A percentile compares a stretch with the other conserved stretches of the same genome.
These are phyloP conservation scores for Furnarius figulus DNA, from an alignment of 2,113 vertebrate species.

Conservation along the genomic window DNA sequence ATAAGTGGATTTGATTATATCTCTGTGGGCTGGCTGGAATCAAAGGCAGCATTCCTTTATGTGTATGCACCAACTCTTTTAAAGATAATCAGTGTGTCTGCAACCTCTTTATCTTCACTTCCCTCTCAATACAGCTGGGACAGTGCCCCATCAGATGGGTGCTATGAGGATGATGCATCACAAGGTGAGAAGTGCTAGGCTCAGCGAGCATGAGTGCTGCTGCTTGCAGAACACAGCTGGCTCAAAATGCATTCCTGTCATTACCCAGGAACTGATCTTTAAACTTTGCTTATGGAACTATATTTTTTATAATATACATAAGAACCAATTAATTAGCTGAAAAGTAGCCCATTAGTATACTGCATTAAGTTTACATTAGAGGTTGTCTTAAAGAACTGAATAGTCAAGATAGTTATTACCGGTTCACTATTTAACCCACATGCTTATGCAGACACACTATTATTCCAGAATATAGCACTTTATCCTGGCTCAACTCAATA, in stretches of 20 bases:
- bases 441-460: background rate
- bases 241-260: background rate
- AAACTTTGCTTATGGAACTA: background rate
- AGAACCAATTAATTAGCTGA: background rate
- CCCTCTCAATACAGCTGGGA: background rate
- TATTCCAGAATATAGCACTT: background rate
- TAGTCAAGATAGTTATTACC: background rate
- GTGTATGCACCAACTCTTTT: background rate
- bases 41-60: background rate
- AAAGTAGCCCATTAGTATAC: background rate
- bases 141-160: background rate
- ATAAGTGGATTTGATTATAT: conserved; percentile 7
- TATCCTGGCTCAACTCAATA: background rate
- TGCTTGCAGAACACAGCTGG: background rate
- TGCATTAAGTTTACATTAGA: background rate
- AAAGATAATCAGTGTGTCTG: conserved; percentile 4
- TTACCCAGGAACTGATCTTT: background rate
- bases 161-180: background rate
- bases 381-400: background rate
- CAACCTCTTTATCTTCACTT: conserved; percentile 10
- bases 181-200: background rate
- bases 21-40: background rate
- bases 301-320: background rate
- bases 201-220: rapidly evolving
- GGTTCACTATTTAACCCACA: background rate